Evolutionary conservation across 2,113 vertebrate genomes (phyloP).

Genomic region (Nycticryphes semicollaris): DNA sequence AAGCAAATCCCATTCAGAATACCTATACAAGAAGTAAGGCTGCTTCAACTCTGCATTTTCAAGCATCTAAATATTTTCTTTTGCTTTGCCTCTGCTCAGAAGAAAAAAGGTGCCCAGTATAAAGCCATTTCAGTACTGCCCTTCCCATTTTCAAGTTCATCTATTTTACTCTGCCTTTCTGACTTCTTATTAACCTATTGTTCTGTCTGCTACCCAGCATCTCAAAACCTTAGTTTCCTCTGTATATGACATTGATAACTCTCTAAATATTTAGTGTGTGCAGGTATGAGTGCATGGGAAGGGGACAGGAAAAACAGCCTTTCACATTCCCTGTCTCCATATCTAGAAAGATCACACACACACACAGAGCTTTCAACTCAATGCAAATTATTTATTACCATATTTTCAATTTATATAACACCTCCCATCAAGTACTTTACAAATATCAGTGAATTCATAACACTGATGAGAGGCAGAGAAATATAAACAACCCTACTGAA

Average conservation of each 20-base stretch:
- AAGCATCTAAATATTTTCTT: conserved; percentile 25
- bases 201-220: background rate
- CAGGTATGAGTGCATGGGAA: background rate
- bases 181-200: background rate
- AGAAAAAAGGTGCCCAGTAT: background rate
- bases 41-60: conserved; percentile 31
- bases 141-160: background rate
- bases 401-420: conserved; percentile 10
- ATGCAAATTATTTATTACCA: background rate
- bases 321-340: background rate
- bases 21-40: conserved; percentile 4
- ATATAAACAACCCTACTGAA: conserved; percentile 14
- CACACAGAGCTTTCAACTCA: background rate
- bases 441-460: conserved; percentile 35
- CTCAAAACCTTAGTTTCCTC: background rate
- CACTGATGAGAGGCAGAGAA: background rate
- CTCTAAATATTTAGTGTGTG: background rate
- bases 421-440: conserved; percentile 6
- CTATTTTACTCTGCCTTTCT: background rate
- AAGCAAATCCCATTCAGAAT: conserved; percentile 59
- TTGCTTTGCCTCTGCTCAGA: background rate
- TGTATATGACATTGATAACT: background rate
- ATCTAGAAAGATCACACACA: background rate
- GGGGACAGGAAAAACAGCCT: background rate
- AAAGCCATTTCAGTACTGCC: background rate